phyloP scores from a whole-genome alignment of 2,888 invertebrate genomes.

The Dicyrtomina minuta region DNA sequence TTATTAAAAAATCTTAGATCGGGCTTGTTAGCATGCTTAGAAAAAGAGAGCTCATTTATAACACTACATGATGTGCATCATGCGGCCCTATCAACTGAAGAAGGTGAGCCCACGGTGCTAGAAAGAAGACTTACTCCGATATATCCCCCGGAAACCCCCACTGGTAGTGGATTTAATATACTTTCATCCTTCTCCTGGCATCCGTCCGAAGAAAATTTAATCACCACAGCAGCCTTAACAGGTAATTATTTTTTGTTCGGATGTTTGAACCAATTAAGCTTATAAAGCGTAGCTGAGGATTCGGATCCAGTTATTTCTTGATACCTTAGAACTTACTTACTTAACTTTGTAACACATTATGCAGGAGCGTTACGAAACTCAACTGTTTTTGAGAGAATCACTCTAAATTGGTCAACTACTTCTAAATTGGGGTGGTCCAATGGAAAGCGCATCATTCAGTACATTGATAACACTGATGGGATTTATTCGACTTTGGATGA shows the following conservation, averaged over 20 bases:
- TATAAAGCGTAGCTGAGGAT: too few relatives aligned
- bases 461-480: conserved; percentile 61
- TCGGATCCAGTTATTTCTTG: not conserved
- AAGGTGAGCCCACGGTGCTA: conserved; percentile 73
- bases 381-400: conserved; percentile 77
- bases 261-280: conserved; percentile 8
- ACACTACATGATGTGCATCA: conserved; percentile 85
- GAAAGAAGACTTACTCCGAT: conserved; percentile 63
- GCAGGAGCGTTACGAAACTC: conserved; percentile 70
- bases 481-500: conserved; percentile 65
- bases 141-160: conserved; percentile 55
- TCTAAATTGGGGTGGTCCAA: conserved; percentile 74
- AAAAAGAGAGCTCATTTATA: conserved; percentile 73
- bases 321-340: not conserved
- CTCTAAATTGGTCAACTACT: conserved; percentile 76
- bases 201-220: conserved; percentile 73
- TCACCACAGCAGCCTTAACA: conserved; percentile 59
- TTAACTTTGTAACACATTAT: conserved; percentile 33
- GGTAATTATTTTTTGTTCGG: conserved; percentile 28
- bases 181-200: conserved; percentile 86
- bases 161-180: conserved; percentile 43
- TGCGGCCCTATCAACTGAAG: conserved; percentile 64
- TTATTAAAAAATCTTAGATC: conserved; percentile 35
- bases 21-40: conserved; percentile 71
- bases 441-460: conserved; percentile 67